Evolutionary conservation across 1,140 invertebrate species (phyloP), one percentile per base, ranked within the genome.

Genomic region (Chymomyza costata): DNA sequence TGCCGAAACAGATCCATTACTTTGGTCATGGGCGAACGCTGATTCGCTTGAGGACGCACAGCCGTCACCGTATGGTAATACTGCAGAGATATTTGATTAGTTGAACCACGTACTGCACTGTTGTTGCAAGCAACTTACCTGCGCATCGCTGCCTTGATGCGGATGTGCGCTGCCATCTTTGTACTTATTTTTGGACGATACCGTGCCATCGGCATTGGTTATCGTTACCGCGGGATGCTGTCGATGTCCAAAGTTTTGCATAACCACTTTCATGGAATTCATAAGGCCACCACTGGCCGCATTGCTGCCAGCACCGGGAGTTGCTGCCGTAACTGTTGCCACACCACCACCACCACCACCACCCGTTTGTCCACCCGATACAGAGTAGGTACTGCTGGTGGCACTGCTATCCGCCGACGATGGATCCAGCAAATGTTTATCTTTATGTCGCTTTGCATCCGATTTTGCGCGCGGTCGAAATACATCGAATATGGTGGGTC

Each of bases 1-100:
- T 93, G 91, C 34, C 94, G 89, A 82, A 96, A 95, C 64, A 96
- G 91, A 85, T 96, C 93, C 90, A 95, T 95, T 32, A 96, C 93
- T 88, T 95, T 95, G 48, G 91, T 92, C 83, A 94, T 93, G 6
- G 93, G 91, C 66, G 92, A 93, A 57, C 88, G 85, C 31, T 65
- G 73, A 47, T 52, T 62, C 43, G 69, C 84, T 56, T n/a, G 87
- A 78, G 37, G 87, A 10, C 88, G 78, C 31, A 87, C 89, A 8
- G 88, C 88, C n/a, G 90, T 90, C 30, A 91, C 87, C 13, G 90
- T 91, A 66, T 91, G 90, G 68, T 91, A 91, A 80, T 91, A 91
- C 87, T 90, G 83, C 14, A 64, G 43, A 31, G 11, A 46, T 25
- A 25, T 25, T 25, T 25, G 21, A 8, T 25, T 28, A 14, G 63